Evolutionary conservation across 2,888 invertebrate species (phyloP).

Genomic region (Nomada ferruginata): DNA sequence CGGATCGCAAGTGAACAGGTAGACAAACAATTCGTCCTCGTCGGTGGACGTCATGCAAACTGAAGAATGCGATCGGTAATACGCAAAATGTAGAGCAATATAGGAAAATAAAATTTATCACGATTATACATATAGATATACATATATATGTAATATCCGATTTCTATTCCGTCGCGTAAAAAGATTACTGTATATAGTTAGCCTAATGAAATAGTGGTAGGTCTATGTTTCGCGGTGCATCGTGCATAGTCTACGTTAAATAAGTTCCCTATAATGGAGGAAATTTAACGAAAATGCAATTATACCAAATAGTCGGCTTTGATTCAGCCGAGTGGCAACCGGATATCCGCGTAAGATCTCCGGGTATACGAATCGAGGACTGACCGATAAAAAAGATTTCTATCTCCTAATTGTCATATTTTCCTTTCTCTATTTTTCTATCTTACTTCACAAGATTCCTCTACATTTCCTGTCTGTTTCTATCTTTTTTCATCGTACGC

Average conservation of each 20-base stretch:
- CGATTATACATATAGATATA: slow-evolving; percentile 37
- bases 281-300: slow-evolving; percentile 71
- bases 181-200: slow-evolving; percentile 74
- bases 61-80: slow-evolving; percentile 20
- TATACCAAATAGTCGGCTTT: slow-evolving; percentile 76
- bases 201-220: slow-evolving; percentile 50
- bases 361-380: slow-evolving; percentile 33
- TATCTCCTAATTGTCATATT: slow-evolving; percentile 47
- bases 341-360: slow-evolving; percentile 6
- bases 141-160: slow-evolving; percentile 65
- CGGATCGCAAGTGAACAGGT: too few relatives aligned
- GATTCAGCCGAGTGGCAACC: slow-evolving; percentile 46
- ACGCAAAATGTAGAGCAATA: slow-evolving; percentile 57
- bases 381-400: slow-evolving; percentile 53
- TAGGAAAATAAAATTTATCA: slow-evolving; percentile 52
- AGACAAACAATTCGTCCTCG: neutral
- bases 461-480: neutral
- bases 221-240: slow-evolving; percentile 38
- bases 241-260: slow-evolving; percentile 48
- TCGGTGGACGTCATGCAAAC: neutral
- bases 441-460: neutral
- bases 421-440: neutral
- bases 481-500: slow-evolving; percentile 30
- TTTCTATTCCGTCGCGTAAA: slow-evolving; percentile 70
- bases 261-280: slow-evolving; percentile 46